Evolutionary conservation across 2,888 invertebrate species (phyloP).

Genomic region (Amphipyra berbera): DNA sequence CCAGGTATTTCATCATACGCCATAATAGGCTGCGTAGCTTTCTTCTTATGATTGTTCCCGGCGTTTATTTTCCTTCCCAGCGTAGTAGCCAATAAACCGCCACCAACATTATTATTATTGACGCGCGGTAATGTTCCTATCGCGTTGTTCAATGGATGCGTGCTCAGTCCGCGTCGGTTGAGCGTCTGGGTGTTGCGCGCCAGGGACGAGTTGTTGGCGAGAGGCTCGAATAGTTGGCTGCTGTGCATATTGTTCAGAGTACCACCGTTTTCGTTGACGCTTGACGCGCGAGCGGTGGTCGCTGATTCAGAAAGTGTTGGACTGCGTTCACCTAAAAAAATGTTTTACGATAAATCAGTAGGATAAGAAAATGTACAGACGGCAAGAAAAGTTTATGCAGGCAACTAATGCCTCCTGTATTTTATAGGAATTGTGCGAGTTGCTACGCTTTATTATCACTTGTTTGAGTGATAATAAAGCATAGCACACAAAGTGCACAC

Average conservation of each 20-base stretch:
- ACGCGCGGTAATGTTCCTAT: constrained; percentile 84
- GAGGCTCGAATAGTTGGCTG: constrained; percentile 70
- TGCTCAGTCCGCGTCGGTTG: constrained; percentile 77
- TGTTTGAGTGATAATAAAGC: too few species aligned
- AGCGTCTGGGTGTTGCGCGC: constrained; percentile 84
- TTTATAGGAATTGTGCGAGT: too few species aligned
- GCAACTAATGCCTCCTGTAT: too few species aligned
- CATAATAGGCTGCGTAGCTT: constrained; percentile 87
- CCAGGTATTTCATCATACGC: constrained; percentile 91
- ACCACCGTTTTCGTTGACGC: constrained; percentile 88
- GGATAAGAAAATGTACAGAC: background rate
- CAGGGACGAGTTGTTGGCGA: constrained; percentile 74
- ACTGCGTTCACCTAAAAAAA: constrained; percentile 92
- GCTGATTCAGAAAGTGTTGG: constrained; percentile 95
- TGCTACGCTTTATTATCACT: too few species aligned
- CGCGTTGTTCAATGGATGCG: constrained; percentile 83
- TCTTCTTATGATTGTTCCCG: constrained; percentile 87
- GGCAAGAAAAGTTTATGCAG: background rate
- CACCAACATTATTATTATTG: constrained; percentile 77
- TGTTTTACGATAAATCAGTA: background rate
- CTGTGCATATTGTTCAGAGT: constrained; percentile 74
- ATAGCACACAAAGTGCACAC: too few species aligned
- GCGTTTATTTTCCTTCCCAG: constrained; percentile 87
- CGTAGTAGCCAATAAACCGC: constrained; percentile 79
- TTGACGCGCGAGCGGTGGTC: constrained; percentile 94